A percentile compares a stretch with the other conserved stretches of the same genome.
These are phyloP conservation scores for Rallus crepitans DNA, from an alignment of 2,797 vertebrate species.

Conservation along the genomic window DNA sequence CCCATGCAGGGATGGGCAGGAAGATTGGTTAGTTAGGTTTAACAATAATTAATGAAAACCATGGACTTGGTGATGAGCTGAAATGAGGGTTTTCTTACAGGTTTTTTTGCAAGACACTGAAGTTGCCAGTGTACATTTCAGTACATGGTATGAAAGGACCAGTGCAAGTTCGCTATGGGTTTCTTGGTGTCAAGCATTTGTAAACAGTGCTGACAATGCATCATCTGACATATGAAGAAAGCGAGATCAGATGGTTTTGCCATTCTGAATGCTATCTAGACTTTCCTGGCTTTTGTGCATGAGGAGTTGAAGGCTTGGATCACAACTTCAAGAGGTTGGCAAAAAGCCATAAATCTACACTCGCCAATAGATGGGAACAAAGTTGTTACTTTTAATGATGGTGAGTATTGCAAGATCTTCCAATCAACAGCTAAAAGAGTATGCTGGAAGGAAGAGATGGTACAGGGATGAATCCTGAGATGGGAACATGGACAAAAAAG, in stretches of 20 bases:
- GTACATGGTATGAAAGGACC: rapidly evolving
- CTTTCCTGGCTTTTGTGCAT: not conserved
- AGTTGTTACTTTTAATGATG: slow-evolving; percentile 11
- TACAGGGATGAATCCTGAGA: not conserved
- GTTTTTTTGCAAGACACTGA: not conserved
- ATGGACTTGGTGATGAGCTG: not conserved
- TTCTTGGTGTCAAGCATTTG: not conserved
- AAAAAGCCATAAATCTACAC: slow-evolving; percentile 1
- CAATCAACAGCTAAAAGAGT: not conserved
- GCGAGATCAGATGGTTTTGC: not conserved
- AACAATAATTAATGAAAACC: not conserved
- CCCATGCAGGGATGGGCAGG: not conserved
- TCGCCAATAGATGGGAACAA: slow-evolving; percentile 24
- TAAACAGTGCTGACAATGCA: not conserved
- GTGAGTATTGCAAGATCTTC: not conserved
- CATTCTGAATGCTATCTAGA: not conserved
- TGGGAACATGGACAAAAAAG: not conserved
- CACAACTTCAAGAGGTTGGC: not conserved
- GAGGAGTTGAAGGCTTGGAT: slow-evolving; percentile 34
- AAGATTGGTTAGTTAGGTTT: not conserved
- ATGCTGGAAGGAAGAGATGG: not conserved
- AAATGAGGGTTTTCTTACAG: not conserved
- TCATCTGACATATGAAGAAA: not conserved
- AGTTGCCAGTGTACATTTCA: not conserved
- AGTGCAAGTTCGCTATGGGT: rapidly evolving